Conservation (phyloP, 2,888 invertebrate genomes). For the Pollenia griseotomentosa region DNA sequence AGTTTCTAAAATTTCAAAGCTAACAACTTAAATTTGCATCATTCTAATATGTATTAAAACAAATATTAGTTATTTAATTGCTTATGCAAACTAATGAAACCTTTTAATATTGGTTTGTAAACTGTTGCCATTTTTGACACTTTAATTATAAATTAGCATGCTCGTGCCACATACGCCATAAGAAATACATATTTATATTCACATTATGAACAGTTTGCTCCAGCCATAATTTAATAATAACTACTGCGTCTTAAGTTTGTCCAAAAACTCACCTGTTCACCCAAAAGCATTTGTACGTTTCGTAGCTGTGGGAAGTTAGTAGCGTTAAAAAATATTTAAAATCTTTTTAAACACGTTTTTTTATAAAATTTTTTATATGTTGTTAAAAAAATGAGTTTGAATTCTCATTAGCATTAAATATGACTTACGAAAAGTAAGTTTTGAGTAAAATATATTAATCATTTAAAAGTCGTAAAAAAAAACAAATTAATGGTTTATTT, state of each 20-base stretch:
- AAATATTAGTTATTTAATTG: neutral
- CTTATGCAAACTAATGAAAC: slow-evolving; percentile 26
- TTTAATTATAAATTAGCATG: slow-evolving; percentile 52
- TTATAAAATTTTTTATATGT: neutral
- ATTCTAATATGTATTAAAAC: no score
- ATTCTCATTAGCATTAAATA: slow-evolving; percentile 13
- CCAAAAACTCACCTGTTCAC: slow-evolving; percentile 27
- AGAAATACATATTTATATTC: slow-evolving; percentile 3
- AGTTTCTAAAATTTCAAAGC: no score
- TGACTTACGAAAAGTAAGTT: neutral
- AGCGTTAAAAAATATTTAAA: neutral
- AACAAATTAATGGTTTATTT: neutral
- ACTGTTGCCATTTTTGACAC: slow-evolving; percentile 52
- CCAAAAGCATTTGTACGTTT: neutral
- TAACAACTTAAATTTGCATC: no score
- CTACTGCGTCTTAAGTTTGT: neutral
- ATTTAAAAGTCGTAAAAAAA: slow-evolving; percentile 4
- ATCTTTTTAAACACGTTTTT: slow-evolving; percentile 5
- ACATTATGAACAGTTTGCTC: neutral
- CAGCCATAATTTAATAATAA: slow-evolving; percentile 14
- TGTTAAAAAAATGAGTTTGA: slow-evolving; percentile 18
- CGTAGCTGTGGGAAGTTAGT: neutral
- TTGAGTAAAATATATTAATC: slow-evolving; percentile 2
- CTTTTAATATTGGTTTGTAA: slow-evolving; percentile 25
- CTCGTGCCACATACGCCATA: neutral